These are phyloP conservation scores for Cryptoprocta ferox DNA, from an alignment of 2,797 vertebrate genomes.

Conservation along the genomic window DNA sequence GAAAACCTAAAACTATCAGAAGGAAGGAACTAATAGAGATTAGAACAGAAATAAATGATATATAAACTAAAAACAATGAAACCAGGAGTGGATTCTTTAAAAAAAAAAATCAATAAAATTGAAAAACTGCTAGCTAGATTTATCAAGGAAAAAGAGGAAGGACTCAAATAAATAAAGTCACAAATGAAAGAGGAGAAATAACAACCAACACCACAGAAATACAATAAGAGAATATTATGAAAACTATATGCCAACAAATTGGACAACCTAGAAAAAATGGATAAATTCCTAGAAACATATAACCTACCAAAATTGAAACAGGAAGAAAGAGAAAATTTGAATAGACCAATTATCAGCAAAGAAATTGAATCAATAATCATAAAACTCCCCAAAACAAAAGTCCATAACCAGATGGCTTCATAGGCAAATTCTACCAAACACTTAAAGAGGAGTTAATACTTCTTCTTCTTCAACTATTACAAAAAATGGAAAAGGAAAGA, in stretches of 20 bases:
- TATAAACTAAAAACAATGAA: neutral
- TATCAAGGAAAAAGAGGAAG: neutral
- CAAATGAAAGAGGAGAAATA: neutral
- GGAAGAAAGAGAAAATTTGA: neutral
- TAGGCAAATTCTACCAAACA: neutral
- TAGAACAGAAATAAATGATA: neutral
- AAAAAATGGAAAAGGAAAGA: neutral
- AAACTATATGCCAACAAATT: neutral
- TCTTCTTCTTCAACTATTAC: neutral
- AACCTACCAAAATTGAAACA: neutral
- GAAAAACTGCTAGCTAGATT: neutral
- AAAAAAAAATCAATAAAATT: neutral
- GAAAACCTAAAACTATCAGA: neutral
- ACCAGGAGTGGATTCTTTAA: neutral
- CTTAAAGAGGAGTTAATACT: neutral
- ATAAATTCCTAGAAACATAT: neutral
- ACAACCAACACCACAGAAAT: neutral
- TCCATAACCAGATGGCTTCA: neutral
- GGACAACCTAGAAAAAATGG: neutral
- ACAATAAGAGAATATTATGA: neutral
- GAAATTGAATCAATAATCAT: neutral
- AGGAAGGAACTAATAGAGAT: neutral
- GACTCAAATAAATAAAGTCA: neutral
- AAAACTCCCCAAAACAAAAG: neutral
- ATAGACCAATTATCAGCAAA: neutral